Percentiles rank a stretch among this genome's conserved stretches.
These are phyloP conservation scores for Drosophila pseudotalamancana DNA, from an alignment of 2,888 invertebrate species.

Conservation along the genomic window DNA sequence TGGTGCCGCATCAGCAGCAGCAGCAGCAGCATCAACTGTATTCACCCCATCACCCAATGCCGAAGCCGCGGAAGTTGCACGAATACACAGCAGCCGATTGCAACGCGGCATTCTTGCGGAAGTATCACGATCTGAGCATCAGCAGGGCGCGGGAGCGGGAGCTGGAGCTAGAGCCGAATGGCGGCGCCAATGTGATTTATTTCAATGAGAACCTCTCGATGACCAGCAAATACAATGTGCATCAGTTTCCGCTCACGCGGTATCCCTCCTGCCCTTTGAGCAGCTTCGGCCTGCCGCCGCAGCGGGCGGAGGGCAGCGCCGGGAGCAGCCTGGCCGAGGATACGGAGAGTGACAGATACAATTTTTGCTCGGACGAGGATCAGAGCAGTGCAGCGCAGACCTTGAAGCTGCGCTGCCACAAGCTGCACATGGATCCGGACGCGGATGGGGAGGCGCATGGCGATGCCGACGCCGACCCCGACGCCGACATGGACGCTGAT, in stretches of 20 bases:
- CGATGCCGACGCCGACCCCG: constrained; percentile 20
- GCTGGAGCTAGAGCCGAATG: constrained; percentile 17
- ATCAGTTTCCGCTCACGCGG: constrained; percentile 72
- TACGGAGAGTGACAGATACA: constrained; percentile 78
- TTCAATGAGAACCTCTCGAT: constrained; percentile 84
- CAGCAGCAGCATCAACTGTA: constrained; percentile 34
- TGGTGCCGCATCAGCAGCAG: constrained; percentile 23
- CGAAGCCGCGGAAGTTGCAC: constrained; percentile 82
- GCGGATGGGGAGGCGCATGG: not conserved
- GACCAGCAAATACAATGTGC: constrained; percentile 82
- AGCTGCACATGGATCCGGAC: constrained; percentile 12
- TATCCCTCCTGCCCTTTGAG: constrained; percentile 75
- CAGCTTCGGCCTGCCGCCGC: constrained; percentile 53
- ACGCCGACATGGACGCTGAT: constrained; percentile 23
- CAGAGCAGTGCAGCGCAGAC: constrained; percentile 63
- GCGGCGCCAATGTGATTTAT: constrained; percentile 79
- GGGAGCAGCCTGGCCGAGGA: constrained; percentile 69
- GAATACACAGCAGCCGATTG: constrained; percentile 82
- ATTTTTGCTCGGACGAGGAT: constrained; percentile 82
- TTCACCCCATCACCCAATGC: constrained; percentile 41
- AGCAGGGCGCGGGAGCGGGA: constrained; percentile 30
- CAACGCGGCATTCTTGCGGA: constrained; percentile 81
- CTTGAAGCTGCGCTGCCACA: constrained; percentile 44
- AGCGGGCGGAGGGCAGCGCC: constrained; percentile 42
- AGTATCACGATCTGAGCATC: constrained; percentile 80